These are phyloP conservation scores for Volucella inanis DNA, from an alignment of 2,888 invertebrate genomes.

Conservation along the genomic window DNA sequence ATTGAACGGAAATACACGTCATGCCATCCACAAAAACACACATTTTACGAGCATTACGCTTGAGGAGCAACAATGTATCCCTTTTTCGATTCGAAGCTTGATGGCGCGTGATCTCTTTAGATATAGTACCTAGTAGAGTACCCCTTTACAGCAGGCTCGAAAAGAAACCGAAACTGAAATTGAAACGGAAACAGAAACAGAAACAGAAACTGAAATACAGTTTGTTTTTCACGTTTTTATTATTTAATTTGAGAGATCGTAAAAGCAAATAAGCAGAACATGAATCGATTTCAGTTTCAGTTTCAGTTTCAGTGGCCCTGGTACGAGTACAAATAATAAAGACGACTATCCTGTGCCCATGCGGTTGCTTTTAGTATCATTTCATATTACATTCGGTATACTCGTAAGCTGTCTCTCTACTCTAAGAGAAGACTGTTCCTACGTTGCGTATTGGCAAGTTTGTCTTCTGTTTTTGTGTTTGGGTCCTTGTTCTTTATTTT, in stretches of 20 bases:
- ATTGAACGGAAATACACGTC: neutral
- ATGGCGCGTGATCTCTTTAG: slow-evolving; percentile 54
- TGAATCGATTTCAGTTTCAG: slow-evolving; percentile 59
- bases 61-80: slow-evolving; percentile 24
- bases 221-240: slow-evolving; percentile 43
- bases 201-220: slow-evolving; percentile 21
- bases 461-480: slow-evolving; percentile 6
- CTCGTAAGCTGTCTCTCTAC: slow-evolving; percentile 1
- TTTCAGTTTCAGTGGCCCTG: slow-evolving; percentile 31
- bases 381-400: neutral
- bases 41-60: slow-evolving; percentile 51
- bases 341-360: slow-evolving; percentile 24
- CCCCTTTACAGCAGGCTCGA: slow-evolving; percentile 42
- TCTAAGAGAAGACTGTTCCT: slow-evolving; percentile 10
- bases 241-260: slow-evolving; percentile 63
- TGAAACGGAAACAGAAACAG: too few relatives aligned
- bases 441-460: slow-evolving; percentile 53
- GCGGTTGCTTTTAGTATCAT: neutral
- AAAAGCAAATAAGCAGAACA: slow-evolving; percentile 74
- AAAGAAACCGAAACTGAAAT: too few relatives aligned
- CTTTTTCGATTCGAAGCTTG: slow-evolving; percentile 30
- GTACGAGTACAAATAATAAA: neutral
- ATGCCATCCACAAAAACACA: slow-evolving; percentile 38
- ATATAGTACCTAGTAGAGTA: slow-evolving; percentile 36
- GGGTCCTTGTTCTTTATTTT: slow-evolving; percentile 36